Base-by-base conservation (phyloP, 2,888 invertebrate species). In the Chalcosyrphus nemorum region DNA sequence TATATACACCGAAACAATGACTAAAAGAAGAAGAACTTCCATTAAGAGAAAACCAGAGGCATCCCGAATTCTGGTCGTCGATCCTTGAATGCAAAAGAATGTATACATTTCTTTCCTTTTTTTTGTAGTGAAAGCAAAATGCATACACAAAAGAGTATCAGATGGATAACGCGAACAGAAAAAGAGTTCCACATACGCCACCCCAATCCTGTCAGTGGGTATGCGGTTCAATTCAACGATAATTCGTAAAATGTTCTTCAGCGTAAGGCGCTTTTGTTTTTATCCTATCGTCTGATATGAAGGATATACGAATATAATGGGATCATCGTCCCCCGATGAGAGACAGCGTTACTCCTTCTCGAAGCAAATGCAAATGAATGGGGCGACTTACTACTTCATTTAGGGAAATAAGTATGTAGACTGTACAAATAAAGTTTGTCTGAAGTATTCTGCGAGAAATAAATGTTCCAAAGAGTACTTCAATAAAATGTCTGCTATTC, bases 111-210 rank as follows among this genome's bases (percentile, higher is more conserved):
- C 4, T 38, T 13, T 13, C 4, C 13, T 11, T 38, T 13, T 4
- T 13, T n/a, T 13, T 13, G 4, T 13, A 38, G 13, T 13, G 38
- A 2, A 38, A 13, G 4, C 52, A 32, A 7, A 24, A 24, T 15
- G 29, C 15, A 27, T 15, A 13, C 29, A 29, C 17, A 4, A 29
- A 9, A 9, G 13, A 17, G 7, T 52, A 52, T 27, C 4, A 4
- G 6, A 52, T 29, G 27, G 29, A 52, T 52, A 24, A 29, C 15
- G 29, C 13, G 15, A 13, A 50, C 7, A 50, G 27, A 17, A 11
- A 52, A 19, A 29, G 32, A 17, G 32, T 54, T 54, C 4, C 54
- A 32, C 54, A 32, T 32, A 54, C 54, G 54, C 54, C 54, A n/a
- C n/a, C 52, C 29, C 11, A 29, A n/a, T n/a, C n/a, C n/a, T 54